Base-by-base conservation (phyloP, 2,113 vertebrate genomes). In the Carlito syrichta region DNA sequence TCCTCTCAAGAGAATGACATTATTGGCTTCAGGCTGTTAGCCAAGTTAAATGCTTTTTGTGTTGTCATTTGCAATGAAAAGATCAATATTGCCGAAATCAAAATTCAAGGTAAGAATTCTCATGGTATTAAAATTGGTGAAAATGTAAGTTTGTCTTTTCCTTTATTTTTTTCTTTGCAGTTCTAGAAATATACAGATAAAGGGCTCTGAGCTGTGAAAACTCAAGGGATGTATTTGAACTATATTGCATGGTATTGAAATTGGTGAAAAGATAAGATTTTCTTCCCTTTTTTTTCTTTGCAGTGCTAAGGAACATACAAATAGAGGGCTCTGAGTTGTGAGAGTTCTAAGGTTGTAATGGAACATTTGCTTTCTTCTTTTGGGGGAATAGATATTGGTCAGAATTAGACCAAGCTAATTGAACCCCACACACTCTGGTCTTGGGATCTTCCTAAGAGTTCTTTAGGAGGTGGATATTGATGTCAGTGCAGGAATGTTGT, bases 1-100 rank as follows among this genome's bases (percentile, higher is more conserved):
- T 97, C 98, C 56, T 97, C 95, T 48, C 99, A 98, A 98, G 98
- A 99, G 43, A 98, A 98, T 10, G 98, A 99, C 45, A 27, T 99
- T 25, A 98, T 99, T 97, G 98, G 98, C 96, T 99, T 99, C 96
- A 99, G 99, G 96, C 95, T 99, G n/a, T 99, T 99, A 95, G 99
- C 99, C 60, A 97, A 99, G 84, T 98, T 99, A 98, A 99, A 99
- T 82, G 99, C 99, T 79, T 99, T 99, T 98, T 99, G 98, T 71
- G 98, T 99, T 92, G 98, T 97, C 89, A 98, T 99, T 95, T 99
- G 99, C 23, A 99, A 99, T 74, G 99, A 99, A 78, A 98, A 98
- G 90, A 96, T 96, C 96, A 99, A 97, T 98, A 99, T 99, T 79
- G 99, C 99, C 40, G 99, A 99, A 98, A 99, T 99, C 98, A 98